Evolutionary conservation across 1,140 invertebrate species (phyloP).

Genomic region (Drosophila ananassae): DNA sequence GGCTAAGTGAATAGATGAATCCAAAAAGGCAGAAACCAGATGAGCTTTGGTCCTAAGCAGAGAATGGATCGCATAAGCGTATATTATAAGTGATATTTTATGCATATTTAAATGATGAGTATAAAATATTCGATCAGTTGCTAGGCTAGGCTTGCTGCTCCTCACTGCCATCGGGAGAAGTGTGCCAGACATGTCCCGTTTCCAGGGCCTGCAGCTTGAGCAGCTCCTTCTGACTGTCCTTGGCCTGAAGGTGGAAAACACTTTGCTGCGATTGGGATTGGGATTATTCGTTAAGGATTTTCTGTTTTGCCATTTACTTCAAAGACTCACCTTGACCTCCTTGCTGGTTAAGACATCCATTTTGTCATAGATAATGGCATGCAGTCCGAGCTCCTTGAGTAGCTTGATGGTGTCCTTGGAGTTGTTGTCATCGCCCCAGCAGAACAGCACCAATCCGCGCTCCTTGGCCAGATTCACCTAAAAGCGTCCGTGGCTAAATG

Average conservation of each 20-base stretch:
- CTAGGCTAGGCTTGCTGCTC: constrained; percentile 62
- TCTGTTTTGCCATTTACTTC: background rate
- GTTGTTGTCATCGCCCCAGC: constrained; percentile 98
- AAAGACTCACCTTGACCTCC: constrained; percentile 89
- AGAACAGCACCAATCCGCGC: constrained; percentile 94
- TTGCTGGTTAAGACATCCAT: constrained; percentile 92
- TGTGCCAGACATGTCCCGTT: constrained; percentile 76
- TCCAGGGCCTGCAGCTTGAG: constrained; percentile 78
- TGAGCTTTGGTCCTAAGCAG: constrained; percentile 29
- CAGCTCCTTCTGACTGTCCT: constrained; percentile 88
- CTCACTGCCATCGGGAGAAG: constrained; percentile 55
- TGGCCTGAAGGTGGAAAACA: constrained; percentile 91
- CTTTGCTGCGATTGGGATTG: constrained; percentile 86
- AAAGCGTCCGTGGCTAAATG: constrained; percentile 56
- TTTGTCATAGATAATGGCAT: constrained; percentile 97
- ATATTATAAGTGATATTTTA: constrained; percentile 3
- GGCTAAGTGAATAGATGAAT: constrained; percentile 48
- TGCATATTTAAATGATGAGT: constrained; percentile 10
- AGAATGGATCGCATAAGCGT: constrained; percentile 1
- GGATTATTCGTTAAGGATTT: background rate
- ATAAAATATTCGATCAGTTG: constrained; percentile 7
- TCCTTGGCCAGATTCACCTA: constrained; percentile 90
- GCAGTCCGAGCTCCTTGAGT: constrained; percentile 93
- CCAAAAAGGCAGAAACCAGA: background rate
- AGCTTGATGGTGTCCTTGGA: constrained; percentile 93